These are phyloP conservation scores for Mystacornis crossleyi DNA, from an alignment of 2,113 vertebrate species.

Conservation along the genomic window DNA sequence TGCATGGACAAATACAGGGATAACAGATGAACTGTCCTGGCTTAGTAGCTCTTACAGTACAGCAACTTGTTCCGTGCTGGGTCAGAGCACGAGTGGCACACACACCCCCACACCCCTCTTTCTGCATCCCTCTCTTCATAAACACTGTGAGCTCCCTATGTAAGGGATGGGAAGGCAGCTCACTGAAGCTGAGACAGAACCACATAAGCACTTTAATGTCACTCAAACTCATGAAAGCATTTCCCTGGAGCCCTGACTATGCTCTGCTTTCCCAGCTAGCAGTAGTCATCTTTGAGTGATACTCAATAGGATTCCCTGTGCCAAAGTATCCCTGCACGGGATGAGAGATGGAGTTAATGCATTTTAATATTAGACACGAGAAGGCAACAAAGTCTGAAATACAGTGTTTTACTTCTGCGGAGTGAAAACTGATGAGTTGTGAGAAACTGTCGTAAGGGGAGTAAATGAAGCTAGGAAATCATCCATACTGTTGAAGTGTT, in stretches of 20 bases:
- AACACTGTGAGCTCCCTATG: neutral
- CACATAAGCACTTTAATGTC: neutral
- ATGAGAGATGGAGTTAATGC: neutral
- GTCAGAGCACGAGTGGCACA: neutral
- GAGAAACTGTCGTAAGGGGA: neutral
- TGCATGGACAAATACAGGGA: neutral
- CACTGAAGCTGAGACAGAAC: neutral
- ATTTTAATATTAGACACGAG: neutral
- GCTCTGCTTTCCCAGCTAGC: neutral
- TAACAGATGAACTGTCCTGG: neutral
- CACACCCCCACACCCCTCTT: neutral
- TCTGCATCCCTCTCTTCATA: neutral
- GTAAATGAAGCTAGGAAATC: constrained; percentile 29
- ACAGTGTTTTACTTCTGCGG: neutral
- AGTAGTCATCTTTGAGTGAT: neutral
- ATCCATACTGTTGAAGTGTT: neutral
- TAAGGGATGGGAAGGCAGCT: neutral
- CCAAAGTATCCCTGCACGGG: neutral
- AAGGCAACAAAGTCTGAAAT: neutral
- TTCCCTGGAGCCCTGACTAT: neutral
- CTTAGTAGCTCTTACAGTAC: neutral
- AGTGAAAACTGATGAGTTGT: neutral
- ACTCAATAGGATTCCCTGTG: neutral
- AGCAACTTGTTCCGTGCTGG: neutral
- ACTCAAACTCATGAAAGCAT: neutral